Evolutionary conservation across 2,797 vertebrate species (phyloP).

Genomic region (Craterocephalus amniculus): DNA sequence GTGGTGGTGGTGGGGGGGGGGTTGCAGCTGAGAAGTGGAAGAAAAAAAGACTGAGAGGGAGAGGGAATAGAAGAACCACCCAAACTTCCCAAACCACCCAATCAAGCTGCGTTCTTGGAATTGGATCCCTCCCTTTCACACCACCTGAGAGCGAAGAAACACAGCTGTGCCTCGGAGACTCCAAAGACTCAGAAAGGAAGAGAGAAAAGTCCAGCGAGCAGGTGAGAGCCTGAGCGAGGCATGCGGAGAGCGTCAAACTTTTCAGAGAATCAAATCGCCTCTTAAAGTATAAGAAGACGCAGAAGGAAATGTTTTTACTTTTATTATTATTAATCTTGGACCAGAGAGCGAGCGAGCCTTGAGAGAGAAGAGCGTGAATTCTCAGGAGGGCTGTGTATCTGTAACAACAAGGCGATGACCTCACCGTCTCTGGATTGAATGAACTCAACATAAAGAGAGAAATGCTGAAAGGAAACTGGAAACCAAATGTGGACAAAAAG

Average conservation of each 20-base stretch:
- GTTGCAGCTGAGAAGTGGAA: conserved; percentile 25
- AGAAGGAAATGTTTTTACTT: not conserved
- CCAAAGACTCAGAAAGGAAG: conserved; percentile 38
- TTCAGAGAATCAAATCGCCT: conserved; percentile 16
- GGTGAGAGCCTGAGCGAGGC: conserved; percentile 47
- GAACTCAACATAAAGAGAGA: conserved; percentile 48
- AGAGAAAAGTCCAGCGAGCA: conserved; percentile 44
- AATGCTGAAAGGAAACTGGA: conserved; percentile 42
- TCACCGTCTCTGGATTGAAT: conserved; percentile 61
- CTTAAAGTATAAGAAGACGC: conserved; percentile 22
- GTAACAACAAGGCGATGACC: conserved; percentile 67
- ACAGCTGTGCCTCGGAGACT: conserved; percentile 68
- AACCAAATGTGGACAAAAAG: conserved; percentile 40
- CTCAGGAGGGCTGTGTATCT: conserved; percentile 52
- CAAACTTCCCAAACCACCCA: conserved; percentile 78
- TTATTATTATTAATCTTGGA: not conserved
- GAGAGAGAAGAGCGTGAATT: conserved; percentile 49
- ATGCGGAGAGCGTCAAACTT: conserved; percentile 19
- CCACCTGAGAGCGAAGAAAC: conserved; percentile 76
- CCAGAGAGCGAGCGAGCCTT: conserved; percentile 13
- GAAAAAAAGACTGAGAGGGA: conserved; percentile 32
- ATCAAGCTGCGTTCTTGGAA: conserved; percentile 69
- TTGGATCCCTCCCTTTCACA: conserved; percentile 76
- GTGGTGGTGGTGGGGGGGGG: conserved; percentile 15
- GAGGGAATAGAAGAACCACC: conserved; percentile 63